Conservation (phyloP, 2,888 invertebrate genomes). For the Plagiodera versicolora region DNA sequence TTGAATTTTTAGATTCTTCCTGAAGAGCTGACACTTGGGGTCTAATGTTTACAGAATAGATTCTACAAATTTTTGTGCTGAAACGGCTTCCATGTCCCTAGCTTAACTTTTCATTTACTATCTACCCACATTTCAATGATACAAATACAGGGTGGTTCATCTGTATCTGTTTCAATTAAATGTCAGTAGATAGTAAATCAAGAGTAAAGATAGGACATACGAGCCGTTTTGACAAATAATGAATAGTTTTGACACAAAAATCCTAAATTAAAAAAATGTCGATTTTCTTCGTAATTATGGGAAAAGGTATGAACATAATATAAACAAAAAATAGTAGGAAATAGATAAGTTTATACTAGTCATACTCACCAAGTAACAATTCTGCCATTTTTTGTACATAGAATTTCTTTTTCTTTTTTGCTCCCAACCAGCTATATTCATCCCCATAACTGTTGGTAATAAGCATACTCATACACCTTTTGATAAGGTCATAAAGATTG, state of each 20-base stretch:
- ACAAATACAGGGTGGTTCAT: not conserved
- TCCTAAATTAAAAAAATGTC: too few species aligned
- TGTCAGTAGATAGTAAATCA: not conserved
- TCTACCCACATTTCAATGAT: not conserved
- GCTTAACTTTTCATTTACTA: not conserved
- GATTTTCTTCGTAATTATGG: not conserved
- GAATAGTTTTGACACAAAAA: too few species aligned
- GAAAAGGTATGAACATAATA: not conserved
- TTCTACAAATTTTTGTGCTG: not conserved
- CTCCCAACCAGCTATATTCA: slow-evolving; percentile 1
- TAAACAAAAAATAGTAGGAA: not conserved
- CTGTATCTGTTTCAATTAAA: not conserved
- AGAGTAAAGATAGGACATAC: too few species aligned
- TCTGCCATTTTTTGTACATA: not conserved
- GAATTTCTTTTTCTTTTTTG: slow-evolving; percentile 1
- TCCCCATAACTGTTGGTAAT: slow-evolving; percentile 3
- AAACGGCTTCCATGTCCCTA: not conserved
- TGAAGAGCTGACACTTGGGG: not conserved
- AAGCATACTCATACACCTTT: slow-evolving; percentile 8
- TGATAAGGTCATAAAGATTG: not conserved
- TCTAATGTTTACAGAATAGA: not conserved
- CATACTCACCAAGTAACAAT: not conserved
- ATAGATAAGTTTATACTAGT: not conserved
- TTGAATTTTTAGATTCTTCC: not conserved
- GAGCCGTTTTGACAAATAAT: too few species aligned